Percentiles rank a stretch among this genome's conserved stretches.
Conservation (phyloP, 2,113 vertebrate species). For the Ranitomeya variabilis region DNA sequence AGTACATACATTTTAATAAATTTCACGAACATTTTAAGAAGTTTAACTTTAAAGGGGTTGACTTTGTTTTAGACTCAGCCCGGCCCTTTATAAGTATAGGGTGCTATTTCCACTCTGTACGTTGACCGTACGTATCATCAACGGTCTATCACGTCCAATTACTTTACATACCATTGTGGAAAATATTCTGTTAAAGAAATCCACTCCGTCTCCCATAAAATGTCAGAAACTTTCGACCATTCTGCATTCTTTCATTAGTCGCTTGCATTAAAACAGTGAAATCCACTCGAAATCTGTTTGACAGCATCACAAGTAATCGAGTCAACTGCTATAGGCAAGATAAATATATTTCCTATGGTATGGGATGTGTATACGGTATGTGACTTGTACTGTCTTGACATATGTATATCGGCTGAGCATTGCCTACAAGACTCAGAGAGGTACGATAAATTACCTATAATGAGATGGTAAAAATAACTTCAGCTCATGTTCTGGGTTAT, state of each 20-base stretch:
- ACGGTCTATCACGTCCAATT: not conserved
- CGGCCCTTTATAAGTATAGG: not conserved
- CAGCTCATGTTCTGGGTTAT: not conserved
- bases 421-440: constrained; percentile 6
- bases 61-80: too few species aligned
- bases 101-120: constrained; percentile 1
- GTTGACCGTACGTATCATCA: constrained; percentile 5
- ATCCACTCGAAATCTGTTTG: not conserved
- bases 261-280: constrained; percentile 22
- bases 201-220: not conserved
- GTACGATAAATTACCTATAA: constrained; percentile 4
- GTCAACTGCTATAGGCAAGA: not conserved
- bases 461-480: constrained; percentile 3
- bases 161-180: not conserved
- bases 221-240: not conserved
- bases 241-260: constrained; percentile 10
- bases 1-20: too few species aligned
- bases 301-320: not conserved
- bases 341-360: not conserved
- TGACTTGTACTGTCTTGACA: not conserved
- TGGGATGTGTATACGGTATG: not conserved
- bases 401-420: not conserved
- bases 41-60: too few species aligned
- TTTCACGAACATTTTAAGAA: too few species aligned
- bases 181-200: constrained; percentile 28